A percentile compares a stretch with the other conserved stretches of the same genome.
These are phyloP conservation scores for Megathymus violae DNA, from an alignment of 1,140 invertebrate genomes.

Conservation along the genomic window DNA sequence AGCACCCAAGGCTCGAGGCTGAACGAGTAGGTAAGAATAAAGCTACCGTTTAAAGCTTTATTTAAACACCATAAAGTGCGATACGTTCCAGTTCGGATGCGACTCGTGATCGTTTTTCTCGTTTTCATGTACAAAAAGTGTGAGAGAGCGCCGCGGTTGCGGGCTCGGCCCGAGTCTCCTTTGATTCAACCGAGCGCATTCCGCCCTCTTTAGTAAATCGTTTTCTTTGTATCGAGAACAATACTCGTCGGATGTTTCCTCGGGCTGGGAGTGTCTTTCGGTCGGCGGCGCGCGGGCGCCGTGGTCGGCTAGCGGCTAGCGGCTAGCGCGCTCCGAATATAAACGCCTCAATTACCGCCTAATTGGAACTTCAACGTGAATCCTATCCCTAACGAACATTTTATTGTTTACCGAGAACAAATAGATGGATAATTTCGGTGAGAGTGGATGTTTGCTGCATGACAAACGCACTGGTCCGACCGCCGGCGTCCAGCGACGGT, in stretches of 20 bases:
- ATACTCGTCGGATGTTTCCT: slow-evolving; percentile 25
- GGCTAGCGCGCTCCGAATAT: not conserved
- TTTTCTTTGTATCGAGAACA: slow-evolving; percentile 29
- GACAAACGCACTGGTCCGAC: too few relatives aligned
- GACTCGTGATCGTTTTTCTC: not conserved
- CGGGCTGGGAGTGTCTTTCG: too few relatives aligned
- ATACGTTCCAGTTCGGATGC: not conserved
- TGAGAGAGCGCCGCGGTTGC: not conserved
- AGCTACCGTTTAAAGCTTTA: slow-evolving; percentile 1
- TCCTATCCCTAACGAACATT: too few relatives aligned
- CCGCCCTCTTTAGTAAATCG: slow-evolving; percentile 13
- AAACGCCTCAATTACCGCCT: too few relatives aligned
- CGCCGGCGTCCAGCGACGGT: too few relatives aligned
- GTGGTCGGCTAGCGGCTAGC: too few relatives aligned
- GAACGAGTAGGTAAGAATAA: not conserved
- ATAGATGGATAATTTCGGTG: too few relatives aligned
- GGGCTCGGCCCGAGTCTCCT: slow-evolving; percentile 10
- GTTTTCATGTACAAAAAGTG: not conserved
- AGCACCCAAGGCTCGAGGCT: not conserved
- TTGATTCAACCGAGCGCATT: slow-evolving; percentile 19
- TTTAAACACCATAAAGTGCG: slow-evolving; percentile 6
- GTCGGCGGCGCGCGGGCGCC: too few relatives aligned
- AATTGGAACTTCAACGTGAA: too few relatives aligned
- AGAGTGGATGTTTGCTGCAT: too few relatives aligned
- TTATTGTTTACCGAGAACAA: too few relatives aligned